phyloP scores from a whole-genome alignment of 2,113 vertebrate genomes.

The Spea bombifrons region DNA sequence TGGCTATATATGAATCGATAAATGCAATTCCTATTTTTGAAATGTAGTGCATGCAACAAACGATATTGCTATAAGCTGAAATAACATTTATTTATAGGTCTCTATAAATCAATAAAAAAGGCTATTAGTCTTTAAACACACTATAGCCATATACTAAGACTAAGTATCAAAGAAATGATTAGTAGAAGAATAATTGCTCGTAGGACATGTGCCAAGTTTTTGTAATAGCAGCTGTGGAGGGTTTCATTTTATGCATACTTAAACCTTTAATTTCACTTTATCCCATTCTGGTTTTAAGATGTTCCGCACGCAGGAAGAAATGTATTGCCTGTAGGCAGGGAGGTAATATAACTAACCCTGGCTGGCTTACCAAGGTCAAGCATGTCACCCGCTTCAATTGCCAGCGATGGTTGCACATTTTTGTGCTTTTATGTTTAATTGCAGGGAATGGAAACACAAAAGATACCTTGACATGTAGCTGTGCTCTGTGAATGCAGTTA shows the following conservation, averaged over 20 bases:
- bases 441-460: conserved; percentile 12
- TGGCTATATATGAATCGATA: too few species aligned
- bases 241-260: background rate
- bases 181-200: conserved; percentile 40
- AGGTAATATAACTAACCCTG: conserved; percentile 6
- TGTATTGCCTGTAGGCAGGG: conserved; percentile 4
- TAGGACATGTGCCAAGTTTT: background rate
- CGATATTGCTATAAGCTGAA: too few species aligned
- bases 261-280: background rate
- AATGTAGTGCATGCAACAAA: too few species aligned
- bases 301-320: background rate
- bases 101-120: conserved; percentile 10
- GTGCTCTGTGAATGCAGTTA: background rate
- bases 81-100: too few species aligned
- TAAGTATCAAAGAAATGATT: conserved; percentile 48
- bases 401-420: background rate
- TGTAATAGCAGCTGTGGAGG: conserved; percentile 15
- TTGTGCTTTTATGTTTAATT: conserved; percentile 12
- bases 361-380: conserved; percentile 6
- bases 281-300: conserved; percentile 1
- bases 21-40: too few species aligned
- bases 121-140: conserved; percentile 51
- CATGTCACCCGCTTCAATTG: conserved; percentile 2
- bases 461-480: background rate
- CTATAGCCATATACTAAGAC: conserved; percentile 41